Percentiles rank a stretch among this genome's conserved stretches.
Evolutionary conservation across 1,140 invertebrate species (phyloP).

Genomic region (Drosophila bocki): DNA sequence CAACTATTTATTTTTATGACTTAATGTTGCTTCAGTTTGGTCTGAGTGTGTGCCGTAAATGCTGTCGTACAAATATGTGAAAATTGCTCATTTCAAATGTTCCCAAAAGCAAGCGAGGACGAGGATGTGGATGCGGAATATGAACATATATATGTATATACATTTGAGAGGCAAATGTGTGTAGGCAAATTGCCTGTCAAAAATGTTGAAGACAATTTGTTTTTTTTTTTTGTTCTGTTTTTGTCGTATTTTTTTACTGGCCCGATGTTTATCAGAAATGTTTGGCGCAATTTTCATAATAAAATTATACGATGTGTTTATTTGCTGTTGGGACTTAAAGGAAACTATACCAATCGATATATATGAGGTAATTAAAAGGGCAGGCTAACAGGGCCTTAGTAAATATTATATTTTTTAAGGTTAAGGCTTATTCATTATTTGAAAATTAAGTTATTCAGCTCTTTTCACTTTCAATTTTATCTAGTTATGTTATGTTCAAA

Average conservation of each 20-base stretch:
- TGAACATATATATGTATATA: too few species aligned
- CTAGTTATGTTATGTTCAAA: too few species aligned
- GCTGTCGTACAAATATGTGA: constrained; percentile 80
- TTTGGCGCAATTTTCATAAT: constrained; percentile 61
- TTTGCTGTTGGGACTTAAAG: constrained; percentile 7
- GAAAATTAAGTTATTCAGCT: neutral
- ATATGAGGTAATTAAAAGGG: neutral
- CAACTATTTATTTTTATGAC: constrained; percentile 82
- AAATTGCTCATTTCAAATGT: constrained; percentile 81
- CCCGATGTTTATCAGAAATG: constrained; percentile 67
- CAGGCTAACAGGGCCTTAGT: neutral
- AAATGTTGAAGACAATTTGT: constrained; percentile 75
- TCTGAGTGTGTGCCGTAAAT: constrained; percentile 53
- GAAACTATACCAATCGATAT: constrained; percentile 6
- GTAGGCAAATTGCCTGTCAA: constrained; percentile 80
- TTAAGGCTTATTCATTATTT: neutral
- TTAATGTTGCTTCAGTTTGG: constrained; percentile 70
- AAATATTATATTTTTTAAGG: neutral
- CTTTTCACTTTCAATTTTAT: neutral
- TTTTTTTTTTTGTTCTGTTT: constrained; percentile 52
- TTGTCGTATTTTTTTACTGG: constrained; percentile 36
- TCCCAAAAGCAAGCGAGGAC: constrained; percentile 31
- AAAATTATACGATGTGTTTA: constrained; percentile 52
- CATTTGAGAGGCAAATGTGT: constrained; percentile 30
- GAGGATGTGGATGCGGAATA: neutral